A percentile compares a stretch with the other conserved stretches of the same genome.
These are phyloP conservation scores for Mastigias papua DNA, from an alignment of 30 jellyfish, hydroid and myxozoan genomes.

Conservation along the genomic window DNA sequence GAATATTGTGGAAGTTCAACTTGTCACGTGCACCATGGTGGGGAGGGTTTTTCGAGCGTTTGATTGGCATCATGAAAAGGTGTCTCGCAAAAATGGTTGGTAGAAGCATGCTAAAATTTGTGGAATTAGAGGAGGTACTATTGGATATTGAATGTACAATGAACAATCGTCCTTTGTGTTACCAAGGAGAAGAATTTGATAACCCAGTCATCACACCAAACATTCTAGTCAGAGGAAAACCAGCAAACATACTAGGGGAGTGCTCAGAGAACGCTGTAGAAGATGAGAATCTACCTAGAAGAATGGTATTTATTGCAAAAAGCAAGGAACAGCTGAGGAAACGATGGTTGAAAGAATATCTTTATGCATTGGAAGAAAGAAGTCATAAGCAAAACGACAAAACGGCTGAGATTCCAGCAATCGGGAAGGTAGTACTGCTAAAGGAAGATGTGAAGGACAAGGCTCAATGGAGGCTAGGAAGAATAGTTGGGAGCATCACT, in stretches of 20 bases:
- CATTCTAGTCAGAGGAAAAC: conserved; percentile 51
- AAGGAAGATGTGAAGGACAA: conserved; percentile 45
- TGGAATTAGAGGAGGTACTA: conserved; percentile 39
- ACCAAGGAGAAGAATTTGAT: conserved; percentile 71
- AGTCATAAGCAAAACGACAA: conserved; percentile 14
- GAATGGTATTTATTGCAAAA: conserved; percentile 28
- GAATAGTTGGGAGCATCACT: conserved; percentile 28
- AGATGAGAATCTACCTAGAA: conserved; percentile 14
- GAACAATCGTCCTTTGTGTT: conserved; percentile 66
- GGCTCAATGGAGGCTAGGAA: conserved; percentile 60
- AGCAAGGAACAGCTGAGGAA: conserved; percentile 52
- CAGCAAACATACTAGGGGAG: conserved; percentile 61
- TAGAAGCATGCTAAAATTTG: conserved; percentile 14
- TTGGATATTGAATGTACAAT: conserved; percentile 41
- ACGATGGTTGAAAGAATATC: conserved; percentile 43
- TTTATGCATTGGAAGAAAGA: conserved; percentile 27
- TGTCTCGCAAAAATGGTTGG: conserved; percentile 41
- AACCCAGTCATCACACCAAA: conserved; percentile 63
- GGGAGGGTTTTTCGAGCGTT: conserved; percentile 68
- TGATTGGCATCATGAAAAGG: conserved; percentile 50
- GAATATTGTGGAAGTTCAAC: conserved; percentile 47
- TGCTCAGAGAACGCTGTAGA: conserved; percentile 17
- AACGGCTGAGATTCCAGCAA: conserved; percentile 8
- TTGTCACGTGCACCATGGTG: conserved; percentile 74
- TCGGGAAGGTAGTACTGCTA: conserved; percentile 38